A percentile compares a stretch with the other conserved stretches of the same genome.
phyloP scores from a whole-genome alignment of 2,797 vertebrate genomes.

The Pachyuromys duprasi region DNA sequence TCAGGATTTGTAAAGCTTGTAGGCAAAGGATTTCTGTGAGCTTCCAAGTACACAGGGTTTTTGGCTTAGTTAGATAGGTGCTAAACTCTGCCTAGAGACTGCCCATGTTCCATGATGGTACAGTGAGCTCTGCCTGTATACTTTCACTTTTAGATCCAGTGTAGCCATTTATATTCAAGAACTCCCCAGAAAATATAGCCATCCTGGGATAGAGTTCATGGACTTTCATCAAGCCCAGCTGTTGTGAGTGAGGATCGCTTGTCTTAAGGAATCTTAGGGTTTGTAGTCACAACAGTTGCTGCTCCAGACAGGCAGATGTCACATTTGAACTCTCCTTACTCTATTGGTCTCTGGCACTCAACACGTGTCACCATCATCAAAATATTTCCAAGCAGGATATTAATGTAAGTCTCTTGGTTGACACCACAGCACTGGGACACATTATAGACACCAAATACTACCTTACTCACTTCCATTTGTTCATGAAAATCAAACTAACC shows the following conservation, averaged over 20 bases:
- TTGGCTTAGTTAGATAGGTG: background rate
- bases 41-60: background rate
- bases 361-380: background rate
- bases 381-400: background rate
- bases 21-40: constrained; percentile 18
- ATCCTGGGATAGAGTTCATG: background rate
- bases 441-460: background rate
- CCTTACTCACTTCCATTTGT: background rate
- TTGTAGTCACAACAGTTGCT: background rate
- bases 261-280: background rate
- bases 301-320: background rate
- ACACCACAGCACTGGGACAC: background rate
- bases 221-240: background rate
- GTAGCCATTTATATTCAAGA: background rate
- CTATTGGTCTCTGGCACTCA: background rate
- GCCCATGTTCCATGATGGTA: background rate
- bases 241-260: background rate
- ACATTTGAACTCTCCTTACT: background rate
- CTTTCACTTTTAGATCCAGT: background rate
- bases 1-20: constrained; percentile 12
- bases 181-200: background rate
- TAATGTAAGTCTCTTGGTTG: background rate
- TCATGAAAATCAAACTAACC: background rate
- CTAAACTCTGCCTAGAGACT: background rate
- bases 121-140: background rate